Evolutionary conservation across 2,113 vertebrate genomes (phyloP).

Genomic region (Apteryx owenii): DNA sequence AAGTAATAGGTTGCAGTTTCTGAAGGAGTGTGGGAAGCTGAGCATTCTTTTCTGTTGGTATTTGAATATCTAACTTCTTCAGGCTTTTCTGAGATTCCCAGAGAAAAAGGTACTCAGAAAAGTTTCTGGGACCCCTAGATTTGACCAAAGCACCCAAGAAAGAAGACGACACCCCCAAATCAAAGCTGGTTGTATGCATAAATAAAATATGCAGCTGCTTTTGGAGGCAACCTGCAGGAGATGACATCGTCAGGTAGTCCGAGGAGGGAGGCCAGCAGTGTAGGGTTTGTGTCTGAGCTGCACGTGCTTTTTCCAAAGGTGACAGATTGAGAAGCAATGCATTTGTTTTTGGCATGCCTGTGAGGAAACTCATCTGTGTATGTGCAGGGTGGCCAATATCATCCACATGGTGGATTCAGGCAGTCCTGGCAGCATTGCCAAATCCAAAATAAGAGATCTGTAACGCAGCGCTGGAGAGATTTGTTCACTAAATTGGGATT

Average conservation of each 20-base stretch:
- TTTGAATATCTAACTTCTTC: background rate
- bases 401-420: background rate
- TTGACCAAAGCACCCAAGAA: background rate
- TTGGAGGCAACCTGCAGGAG: background rate
- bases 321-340: background rate
- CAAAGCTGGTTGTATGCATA: background rate
- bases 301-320: background rate
- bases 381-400: background rate
- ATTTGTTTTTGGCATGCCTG: background rate
- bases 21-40: background rate
- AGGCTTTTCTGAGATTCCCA: background rate
- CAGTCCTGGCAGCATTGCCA: background rate
- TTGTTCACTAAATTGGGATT: conserved; percentile 31
- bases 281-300: background rate
- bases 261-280: rapidly evolving
- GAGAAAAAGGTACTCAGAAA: background rate
- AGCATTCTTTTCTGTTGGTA: background rate
- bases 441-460: background rate
- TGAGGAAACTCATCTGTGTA: background rate
- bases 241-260: background rate
- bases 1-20: background rate
- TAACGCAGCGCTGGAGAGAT: rapidly evolving
- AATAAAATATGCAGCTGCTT: background rate
- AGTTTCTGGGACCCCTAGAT: background rate
- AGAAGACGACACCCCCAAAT: background rate